phyloP scores from a whole-genome alignment of 2,113 vertebrate genomes.

The Terrapene triunguis region DNA sequence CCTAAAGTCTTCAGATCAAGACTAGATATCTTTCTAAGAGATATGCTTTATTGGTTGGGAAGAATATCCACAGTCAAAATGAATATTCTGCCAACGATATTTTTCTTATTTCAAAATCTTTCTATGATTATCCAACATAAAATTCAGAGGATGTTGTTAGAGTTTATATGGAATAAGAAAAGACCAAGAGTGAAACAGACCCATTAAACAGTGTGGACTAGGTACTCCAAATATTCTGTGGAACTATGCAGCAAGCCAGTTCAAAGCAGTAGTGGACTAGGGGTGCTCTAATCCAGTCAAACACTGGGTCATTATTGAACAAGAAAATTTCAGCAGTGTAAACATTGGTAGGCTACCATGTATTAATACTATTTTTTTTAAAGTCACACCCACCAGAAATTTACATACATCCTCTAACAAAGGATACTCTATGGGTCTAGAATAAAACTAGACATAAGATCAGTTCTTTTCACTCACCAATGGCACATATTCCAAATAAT shows the following conservation, averaged over 20 bases:
- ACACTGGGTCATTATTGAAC: no score
- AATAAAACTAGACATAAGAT: no score
- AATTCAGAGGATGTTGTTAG: not conserved
- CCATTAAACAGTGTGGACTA: not conserved
- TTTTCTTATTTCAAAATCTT: not conserved
- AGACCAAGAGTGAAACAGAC: not conserved
- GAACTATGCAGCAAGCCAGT: not conserved
- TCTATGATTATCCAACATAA: not conserved
- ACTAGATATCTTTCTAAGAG: constrained; percentile 2
- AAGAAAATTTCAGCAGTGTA: no score
- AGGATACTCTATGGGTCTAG: no score
- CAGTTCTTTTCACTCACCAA: no score
- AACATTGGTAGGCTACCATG: no score
- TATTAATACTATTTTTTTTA: no score
- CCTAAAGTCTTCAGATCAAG: no score
- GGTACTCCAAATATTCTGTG: not conserved
- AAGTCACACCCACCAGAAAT: no score
- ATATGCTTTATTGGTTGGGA: not conserved
- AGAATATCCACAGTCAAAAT: not conserved
- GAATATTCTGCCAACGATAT: no score
- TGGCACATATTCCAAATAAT: no score
- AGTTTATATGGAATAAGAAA: not conserved
- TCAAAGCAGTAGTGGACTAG: not conserved
- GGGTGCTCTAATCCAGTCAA: not conserved
- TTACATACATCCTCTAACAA: no score